These are phyloP conservation scores for Protonibea diacanthus DNA, from an alignment of 2,797 vertebrate genomes.

Conservation along the genomic window DNA sequence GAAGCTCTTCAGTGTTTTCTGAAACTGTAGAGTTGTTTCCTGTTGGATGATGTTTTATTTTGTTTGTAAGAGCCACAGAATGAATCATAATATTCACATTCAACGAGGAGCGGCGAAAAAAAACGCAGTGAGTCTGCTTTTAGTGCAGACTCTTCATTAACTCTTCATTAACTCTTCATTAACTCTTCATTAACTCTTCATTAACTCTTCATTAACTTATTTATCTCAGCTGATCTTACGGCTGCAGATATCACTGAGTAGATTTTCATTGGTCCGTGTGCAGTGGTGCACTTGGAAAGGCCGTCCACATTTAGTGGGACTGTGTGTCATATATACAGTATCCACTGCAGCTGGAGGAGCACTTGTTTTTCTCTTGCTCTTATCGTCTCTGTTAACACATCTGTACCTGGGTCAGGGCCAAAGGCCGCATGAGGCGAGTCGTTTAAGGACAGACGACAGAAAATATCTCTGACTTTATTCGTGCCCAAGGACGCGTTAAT, in stretches of 20 bases:
- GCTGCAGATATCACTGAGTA: neutral
- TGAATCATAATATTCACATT: neutral
- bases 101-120: neutral
- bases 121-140: conserved; percentile 13
- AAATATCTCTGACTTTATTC: neutral
- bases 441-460: conserved; percentile 10
- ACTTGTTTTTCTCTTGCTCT: conserved; percentile 6
- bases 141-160: conserved; percentile 17
- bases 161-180: no score
- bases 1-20: neutral
- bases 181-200: no score
- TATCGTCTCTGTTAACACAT: conserved; percentile 10
- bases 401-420: conserved; percentile 26
- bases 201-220: no score
- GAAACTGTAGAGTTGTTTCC: neutral
- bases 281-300: neutral
- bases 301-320: neutral
- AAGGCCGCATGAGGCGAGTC: conserved; percentile 4
- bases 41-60: neutral
- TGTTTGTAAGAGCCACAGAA: neutral
- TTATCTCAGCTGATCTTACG: neutral
- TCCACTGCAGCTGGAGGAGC: no score
- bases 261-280: neutral
- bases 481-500: neutral
- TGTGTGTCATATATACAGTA: neutral